These are phyloP conservation scores for Mus spretus DNA, from an alignment of 2,797 vertebrate species.

Conservation along the genomic window DNA sequence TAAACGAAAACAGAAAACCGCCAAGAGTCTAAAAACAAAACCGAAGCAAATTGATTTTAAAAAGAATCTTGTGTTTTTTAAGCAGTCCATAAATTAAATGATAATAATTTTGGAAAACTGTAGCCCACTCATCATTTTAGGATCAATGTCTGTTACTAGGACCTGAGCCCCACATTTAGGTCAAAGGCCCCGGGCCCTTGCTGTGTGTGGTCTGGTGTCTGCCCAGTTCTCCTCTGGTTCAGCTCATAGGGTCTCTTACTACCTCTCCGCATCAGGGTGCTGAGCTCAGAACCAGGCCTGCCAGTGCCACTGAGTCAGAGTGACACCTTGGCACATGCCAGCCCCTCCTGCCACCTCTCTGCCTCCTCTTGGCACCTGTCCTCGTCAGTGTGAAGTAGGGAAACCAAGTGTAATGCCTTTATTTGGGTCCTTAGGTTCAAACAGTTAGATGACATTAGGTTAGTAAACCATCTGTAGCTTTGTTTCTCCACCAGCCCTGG, in stretches of 20 bases:
- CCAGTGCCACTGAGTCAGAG: neutral
- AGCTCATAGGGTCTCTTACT: neutral
- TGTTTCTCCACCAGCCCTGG: constrained; percentile 47
- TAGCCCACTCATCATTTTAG: constrained; percentile 63
- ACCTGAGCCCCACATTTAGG: neutral
- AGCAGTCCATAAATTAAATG: constrained; percentile 61
- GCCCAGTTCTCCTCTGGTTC: neutral
- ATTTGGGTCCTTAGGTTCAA: constrained; percentile 26
- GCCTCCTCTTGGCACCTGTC: neutral
- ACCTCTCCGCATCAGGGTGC: neutral
- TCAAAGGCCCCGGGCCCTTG: constrained; percentile 5
- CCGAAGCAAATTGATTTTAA: constrained; percentile 75
- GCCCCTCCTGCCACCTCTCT: rapidly evolving
- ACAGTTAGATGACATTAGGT: constrained; percentile 30
- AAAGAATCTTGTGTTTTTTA: constrained; percentile 69
- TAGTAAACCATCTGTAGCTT: constrained; percentile 46
- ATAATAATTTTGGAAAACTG: neutral
- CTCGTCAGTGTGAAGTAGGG: neutral
- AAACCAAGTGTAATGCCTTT: constrained; percentile 26
- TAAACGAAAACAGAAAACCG: neutral
- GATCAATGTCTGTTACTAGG: constrained; percentile 52
- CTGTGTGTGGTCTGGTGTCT: constrained; percentile 5
- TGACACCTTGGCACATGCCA: neutral
- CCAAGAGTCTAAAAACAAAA: constrained; percentile 66
- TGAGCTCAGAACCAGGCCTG: neutral